phyloP scores from a whole-genome alignment of 2,113 vertebrate genomes.

The Myotis lucifugus region DNA sequence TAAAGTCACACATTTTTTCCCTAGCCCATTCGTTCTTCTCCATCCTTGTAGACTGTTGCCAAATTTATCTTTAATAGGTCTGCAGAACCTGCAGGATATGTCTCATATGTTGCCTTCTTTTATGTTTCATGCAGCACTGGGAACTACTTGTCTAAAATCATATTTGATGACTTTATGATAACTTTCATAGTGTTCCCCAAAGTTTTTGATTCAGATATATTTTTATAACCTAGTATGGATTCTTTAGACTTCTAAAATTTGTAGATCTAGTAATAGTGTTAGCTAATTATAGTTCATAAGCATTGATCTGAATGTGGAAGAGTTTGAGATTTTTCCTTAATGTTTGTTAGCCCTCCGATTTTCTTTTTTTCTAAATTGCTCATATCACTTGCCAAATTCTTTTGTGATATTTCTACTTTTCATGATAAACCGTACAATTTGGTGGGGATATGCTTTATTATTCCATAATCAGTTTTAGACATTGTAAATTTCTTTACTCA shows the following conservation, averaged over 20 bases:
- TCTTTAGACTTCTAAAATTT: background rate
- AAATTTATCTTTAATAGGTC: background rate
- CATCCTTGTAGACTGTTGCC: background rate
- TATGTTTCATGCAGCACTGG: background rate
- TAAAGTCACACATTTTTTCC: background rate
- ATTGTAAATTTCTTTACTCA: background rate
- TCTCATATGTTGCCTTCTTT: background rate
- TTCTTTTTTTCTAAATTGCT: background rate
- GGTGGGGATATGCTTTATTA: background rate
- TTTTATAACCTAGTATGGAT: background rate
- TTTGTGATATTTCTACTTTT: conserved; percentile 15
- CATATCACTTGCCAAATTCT: background rate
- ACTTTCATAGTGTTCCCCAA: background rate
- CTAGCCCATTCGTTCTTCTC: background rate
- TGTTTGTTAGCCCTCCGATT: background rate
- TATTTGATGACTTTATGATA: background rate
- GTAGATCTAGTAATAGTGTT: background rate
- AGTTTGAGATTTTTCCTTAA: background rate
- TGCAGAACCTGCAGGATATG: background rate
- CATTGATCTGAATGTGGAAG: background rate
- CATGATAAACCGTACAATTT: background rate
- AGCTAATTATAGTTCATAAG: background rate
- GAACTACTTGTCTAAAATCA: background rate
- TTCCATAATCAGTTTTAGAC: background rate
- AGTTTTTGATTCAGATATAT: background rate